Percentiles rank a stretch among this genome's conserved stretches.
phyloP scores from a whole-genome alignment of 2,113 vertebrate species.

The Furnarius figulus region DNA sequence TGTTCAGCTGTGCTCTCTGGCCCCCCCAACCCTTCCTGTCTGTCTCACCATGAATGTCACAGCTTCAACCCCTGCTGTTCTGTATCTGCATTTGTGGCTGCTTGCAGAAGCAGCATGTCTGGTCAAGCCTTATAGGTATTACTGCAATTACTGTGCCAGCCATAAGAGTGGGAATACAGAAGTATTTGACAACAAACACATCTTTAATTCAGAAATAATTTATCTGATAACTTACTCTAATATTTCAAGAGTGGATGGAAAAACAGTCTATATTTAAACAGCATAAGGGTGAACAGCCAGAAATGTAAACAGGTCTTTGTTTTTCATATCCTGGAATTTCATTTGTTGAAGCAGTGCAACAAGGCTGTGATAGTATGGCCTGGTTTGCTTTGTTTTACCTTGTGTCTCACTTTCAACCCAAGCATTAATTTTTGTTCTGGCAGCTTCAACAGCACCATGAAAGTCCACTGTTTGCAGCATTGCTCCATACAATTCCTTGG shows the following conservation, averaged over 20 bases:
- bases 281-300: not conserved
- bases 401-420: constrained; percentile 77
- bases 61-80: not conserved
- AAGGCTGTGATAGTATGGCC: not conserved
- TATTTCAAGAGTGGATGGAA: not conserved
- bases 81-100: not conserved
- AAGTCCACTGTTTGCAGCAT: constrained; percentile 72
- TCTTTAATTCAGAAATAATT: not conserved
- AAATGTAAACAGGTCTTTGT: not conserved
- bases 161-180: not conserved
- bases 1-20: not conserved
- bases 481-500: constrained; percentile 69
- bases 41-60: not conserved
- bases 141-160: not conserved
- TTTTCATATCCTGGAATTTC: not conserved
- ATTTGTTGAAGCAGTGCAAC: not conserved
- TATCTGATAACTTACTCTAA: not conserved
- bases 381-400: constrained; percentile 60
- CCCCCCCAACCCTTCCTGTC: fast-evolving
- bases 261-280: not conserved
- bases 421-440: constrained; percentile 74
- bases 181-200: not conserved
- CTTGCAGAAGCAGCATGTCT: not conserved
- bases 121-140: not conserved
- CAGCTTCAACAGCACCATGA: constrained; percentile 48